A percentile compares a stretch with the other conserved stretches of the same genome.
Conservation (phyloP, 2,113 vertebrate genomes). For the Arenaria interpres region DNA sequence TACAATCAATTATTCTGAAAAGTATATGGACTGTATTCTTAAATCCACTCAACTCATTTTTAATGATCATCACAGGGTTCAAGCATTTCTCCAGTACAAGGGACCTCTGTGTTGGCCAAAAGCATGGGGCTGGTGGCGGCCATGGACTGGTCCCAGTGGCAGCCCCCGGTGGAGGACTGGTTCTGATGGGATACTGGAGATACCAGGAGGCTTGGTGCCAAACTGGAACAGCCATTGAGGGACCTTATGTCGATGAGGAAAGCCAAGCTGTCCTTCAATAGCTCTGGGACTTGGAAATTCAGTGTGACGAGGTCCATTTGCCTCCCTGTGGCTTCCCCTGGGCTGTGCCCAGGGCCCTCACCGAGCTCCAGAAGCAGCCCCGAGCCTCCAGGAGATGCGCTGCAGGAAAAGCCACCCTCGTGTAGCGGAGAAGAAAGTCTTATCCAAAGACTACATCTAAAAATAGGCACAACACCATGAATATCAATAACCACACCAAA, state of each 20-base stretch:
- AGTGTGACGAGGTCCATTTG: not conserved
- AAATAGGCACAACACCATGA: not conserved
- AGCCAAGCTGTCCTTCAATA: not conserved
- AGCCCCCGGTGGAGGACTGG: not conserved
- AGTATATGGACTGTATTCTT: not conserved
- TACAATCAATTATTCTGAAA: not conserved
- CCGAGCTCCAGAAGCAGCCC: not conserved
- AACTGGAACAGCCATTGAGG: not conserved
- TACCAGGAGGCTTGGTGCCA: not conserved
- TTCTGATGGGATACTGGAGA: not conserved
- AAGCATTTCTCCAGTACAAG: not conserved
- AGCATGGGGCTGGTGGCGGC: not conserved
- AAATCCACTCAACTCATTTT: not conserved
- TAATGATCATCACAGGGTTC: not conserved
- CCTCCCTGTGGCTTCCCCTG: not conserved
- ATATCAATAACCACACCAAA: conserved; percentile 38
- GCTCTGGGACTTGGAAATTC: not conserved
- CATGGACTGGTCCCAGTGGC: not conserved
- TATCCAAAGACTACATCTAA: not conserved
- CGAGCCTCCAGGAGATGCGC: not conserved
- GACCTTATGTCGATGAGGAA: not conserved
- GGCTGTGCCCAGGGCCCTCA: not conserved
- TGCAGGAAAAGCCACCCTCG: not conserved
- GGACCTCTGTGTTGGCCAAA: not conserved
- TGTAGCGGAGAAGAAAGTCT: not conserved